Percentiles rank a stretch among this genome's conserved stretches.
These are phyloP conservation scores for Pipa parva DNA, from an alignment of 2,113 vertebrate genomes.

Conservation along the genomic window DNA sequence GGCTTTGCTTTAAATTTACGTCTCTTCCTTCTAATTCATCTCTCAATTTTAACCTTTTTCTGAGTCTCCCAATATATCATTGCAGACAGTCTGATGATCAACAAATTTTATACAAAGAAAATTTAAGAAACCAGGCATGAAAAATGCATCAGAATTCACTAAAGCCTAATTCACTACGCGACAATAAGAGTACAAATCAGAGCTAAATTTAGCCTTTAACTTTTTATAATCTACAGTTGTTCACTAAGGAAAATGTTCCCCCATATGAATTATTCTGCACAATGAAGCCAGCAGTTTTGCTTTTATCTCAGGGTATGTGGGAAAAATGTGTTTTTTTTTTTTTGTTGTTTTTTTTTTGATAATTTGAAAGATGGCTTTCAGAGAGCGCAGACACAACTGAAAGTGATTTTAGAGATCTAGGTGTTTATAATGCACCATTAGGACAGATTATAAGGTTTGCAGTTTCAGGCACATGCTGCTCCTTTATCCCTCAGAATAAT, in stretches of 20 bases:
- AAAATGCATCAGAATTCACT: not conserved
- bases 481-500: not conserved
- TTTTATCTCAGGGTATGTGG: constrained; percentile 51
- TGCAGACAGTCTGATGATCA: too few species aligned
- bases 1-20: too few species aligned
- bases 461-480: not conserved
- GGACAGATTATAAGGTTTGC: not conserved
- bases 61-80: too few species aligned
- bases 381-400: constrained; percentile 44
- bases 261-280: constrained; percentile 63
- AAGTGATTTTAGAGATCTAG: constrained; percentile 16
- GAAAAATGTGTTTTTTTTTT: constrained; percentile 47
- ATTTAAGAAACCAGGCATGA: too few species aligned
- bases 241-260: constrained; percentile 54
- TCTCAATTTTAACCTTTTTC: too few species aligned
- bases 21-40: too few species aligned
- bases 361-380: constrained; percentile 53
- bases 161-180: not conserved
- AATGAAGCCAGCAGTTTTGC: constrained; percentile 49
- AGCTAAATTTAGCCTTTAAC: constrained; percentile 43
- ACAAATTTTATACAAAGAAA: too few species aligned
- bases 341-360: too few species aligned
- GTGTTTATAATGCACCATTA: not conserved
- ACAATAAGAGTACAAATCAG: constrained; percentile 13
- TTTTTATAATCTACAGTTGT: constrained; percentile 50